Evolutionary conservation across 2,888 invertebrate species (phyloP).

Genomic region (Panopea generosa): DNA sequence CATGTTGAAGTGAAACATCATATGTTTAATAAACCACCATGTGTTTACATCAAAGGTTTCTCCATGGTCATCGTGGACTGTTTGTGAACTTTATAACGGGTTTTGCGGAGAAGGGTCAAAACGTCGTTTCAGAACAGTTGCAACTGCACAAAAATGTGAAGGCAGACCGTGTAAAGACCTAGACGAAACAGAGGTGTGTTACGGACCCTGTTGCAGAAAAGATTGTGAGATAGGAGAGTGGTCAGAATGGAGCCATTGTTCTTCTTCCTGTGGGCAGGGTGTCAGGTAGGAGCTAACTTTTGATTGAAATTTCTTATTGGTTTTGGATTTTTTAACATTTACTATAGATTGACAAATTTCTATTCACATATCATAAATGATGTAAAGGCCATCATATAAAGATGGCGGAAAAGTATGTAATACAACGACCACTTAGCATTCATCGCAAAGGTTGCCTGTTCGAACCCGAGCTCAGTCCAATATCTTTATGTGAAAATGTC

Average conservation of each 20-base stretch:
- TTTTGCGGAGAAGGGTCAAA: conserved; percentile 66
- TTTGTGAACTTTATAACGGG: conserved; percentile 65
- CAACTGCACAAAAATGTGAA: conserved; percentile 52
- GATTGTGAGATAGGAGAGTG: conserved; percentile 68
- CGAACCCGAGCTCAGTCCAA: too few relatives aligned
- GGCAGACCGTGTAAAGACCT: conserved; percentile 62
- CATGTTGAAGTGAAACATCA: too few relatives aligned
- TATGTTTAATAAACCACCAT: too few relatives aligned
- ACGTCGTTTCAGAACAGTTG: conserved; percentile 52
- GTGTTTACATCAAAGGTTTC: conserved; percentile 59
- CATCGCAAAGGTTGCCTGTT: too few relatives aligned
- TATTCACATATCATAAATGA: too few relatives aligned
- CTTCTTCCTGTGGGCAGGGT: conserved; percentile 68
- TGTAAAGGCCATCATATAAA: too few relatives aligned
- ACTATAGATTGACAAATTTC: too few relatives aligned
- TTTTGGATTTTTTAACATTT: too few relatives aligned
- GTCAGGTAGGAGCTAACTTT: conserved; percentile 62
- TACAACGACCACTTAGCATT: too few relatives aligned
- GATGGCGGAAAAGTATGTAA: too few relatives aligned
- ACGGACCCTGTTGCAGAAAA: conserved; percentile 65
- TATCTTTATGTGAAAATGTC: too few relatives aligned
- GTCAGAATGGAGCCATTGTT: conserved; percentile 67
- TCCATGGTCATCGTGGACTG: conserved; percentile 67
- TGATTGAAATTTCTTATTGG: too few relatives aligned
- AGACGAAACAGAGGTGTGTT: conserved; percentile 55